phyloP scores from a whole-genome alignment of 2,888 invertebrate genomes.

The Leucania comma region DNA sequence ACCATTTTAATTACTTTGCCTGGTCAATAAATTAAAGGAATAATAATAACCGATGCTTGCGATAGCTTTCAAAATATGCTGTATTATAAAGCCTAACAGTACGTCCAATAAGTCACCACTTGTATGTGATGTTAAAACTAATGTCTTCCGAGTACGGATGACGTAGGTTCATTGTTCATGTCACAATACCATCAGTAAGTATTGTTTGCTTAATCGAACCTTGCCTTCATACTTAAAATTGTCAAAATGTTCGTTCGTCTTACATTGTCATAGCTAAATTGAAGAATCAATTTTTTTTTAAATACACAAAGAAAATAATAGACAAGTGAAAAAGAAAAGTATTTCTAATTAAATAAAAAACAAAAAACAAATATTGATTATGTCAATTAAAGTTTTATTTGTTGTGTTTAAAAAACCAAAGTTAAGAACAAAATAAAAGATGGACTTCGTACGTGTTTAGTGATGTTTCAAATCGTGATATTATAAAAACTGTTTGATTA shows the following conservation, averaged over 20 bases:
- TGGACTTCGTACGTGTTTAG: conserved; percentile 2
- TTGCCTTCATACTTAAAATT: neutral
- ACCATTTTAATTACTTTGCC: too few relatives aligned
- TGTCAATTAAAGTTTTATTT: too few relatives aligned
- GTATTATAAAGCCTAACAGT: too few relatives aligned
- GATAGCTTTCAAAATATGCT: neutral
- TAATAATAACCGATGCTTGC: neutral
- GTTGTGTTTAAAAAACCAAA: neutral
- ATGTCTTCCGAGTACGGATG: conserved; percentile 12
- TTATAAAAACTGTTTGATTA: conserved; percentile 22
- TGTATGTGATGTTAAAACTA: neutral
- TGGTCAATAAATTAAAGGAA: neutral
- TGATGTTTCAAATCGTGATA: conserved; percentile 1
- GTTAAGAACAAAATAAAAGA: neutral
- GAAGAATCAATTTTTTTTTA: neutral
- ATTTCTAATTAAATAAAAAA: too few relatives aligned
- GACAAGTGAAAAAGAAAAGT: too few relatives aligned
- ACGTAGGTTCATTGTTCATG: conserved; percentile 44
- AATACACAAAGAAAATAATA: too few relatives aligned
- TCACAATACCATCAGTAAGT: conserved; percentile 18
- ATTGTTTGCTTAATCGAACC: neutral
- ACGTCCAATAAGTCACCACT: conserved; percentile 23
- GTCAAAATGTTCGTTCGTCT: neutral
- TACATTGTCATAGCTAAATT: neutral
- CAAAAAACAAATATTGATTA: too few relatives aligned